Evolutionary conservation across 2,797 vertebrate species (phyloP).

Genomic region (Arctocebus calabarensis): DNA sequence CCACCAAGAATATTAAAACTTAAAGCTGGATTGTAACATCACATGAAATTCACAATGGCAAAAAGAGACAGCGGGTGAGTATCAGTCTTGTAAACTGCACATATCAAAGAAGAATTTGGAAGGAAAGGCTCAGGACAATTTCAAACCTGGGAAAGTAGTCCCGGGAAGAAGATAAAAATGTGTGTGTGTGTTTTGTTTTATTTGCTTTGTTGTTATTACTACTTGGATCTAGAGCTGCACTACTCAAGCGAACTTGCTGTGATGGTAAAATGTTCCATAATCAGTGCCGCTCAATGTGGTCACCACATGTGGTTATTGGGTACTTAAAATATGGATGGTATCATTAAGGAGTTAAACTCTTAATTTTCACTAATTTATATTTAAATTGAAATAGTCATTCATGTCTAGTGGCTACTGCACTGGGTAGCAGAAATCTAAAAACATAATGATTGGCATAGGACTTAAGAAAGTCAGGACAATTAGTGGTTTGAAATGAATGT

Average conservation of each 20-base stretch:
- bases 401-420: neutral
- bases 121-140: neutral
- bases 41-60: neutral
- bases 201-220: neutral
- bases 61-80: neutral
- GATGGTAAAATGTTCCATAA: neutral
- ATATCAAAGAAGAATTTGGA: neutral
- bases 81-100: neutral
- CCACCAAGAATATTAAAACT: neutral
- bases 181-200: neutral
- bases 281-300: neutral
- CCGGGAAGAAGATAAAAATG: neutral
- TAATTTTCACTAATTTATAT: constrained; percentile 15
- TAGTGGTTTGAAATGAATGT: neutral
- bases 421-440: neutral
- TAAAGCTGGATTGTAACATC: neutral
- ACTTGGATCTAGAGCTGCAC: neutral
- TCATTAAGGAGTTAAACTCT: neutral
- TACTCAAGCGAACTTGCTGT: neutral
- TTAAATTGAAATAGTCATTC: neutral
- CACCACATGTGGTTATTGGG: fast-evolving
- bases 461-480: neutral
- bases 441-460: neutral
- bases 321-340: neutral
- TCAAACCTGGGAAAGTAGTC: neutral